Base-by-base conservation (phyloP, 2,888 invertebrate genomes). In the Pristionchus exspectatus region DNA sequence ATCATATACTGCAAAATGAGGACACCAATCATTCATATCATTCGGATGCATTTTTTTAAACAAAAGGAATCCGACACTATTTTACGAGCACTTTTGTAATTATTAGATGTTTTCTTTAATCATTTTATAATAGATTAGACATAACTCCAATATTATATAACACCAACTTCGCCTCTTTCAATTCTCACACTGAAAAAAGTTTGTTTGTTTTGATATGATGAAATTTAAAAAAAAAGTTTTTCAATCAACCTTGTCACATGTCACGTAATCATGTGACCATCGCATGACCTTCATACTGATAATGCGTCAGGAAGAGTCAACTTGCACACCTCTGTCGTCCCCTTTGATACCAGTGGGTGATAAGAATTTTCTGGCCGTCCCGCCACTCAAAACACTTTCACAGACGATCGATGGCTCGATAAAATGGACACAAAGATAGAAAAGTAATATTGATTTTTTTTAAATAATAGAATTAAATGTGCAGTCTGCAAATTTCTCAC, bases 1-100 rank as follows among this genome's bases (percentile, higher is more conserved):
- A 99, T 95, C 96, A 96, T 94, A 93, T 96, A 96, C 96, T 96
- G 93, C 94, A 94, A 91, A 24, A 2, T 44, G 24, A 33, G 1
- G 72, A 12, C 4, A 21, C 3, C 16, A 33, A n/a, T n/a, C 9
- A 72, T 72, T 33, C 5, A 4, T 33, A 33, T 33, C 21, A 33
- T 72, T 72, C 72, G 14, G 9, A 10, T 72, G 1, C 2, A 69
- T 69, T 38, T 38, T n/a, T 38, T 38, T 38, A 38, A 38, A 3
- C 2, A 38, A 38, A 38, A 3, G 38, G 2, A 5, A 38, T 38
- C 38, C 38, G 38, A 38, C 38, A 5, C 5, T n/a, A n/a, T 38
- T 38, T 38, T 38, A 38, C 38, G 38, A 3, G 5, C 5, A 38
- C 38, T n/a, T n/a, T n/a, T n/a, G n/a, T n/a, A n/a, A 38, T 38